Conservation (phyloP, 1,140 invertebrate genomes). For the Cyphomyrmex costatus region DNA sequence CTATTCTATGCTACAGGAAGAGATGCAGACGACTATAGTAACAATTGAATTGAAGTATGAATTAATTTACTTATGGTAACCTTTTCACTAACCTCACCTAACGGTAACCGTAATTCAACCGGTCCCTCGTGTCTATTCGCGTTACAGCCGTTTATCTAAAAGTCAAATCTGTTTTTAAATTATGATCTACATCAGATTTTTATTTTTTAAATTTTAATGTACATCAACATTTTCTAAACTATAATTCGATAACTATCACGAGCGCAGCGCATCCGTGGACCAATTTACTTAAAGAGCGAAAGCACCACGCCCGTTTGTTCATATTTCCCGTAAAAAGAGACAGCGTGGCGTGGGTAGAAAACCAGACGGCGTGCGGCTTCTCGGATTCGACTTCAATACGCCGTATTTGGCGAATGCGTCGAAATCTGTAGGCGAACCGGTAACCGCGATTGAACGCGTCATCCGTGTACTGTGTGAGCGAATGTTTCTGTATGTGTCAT, state of each 20-base stretch:
- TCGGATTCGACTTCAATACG: conserved; percentile 63
- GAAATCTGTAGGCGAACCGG: conserved; percentile 80
- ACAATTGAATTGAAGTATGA: conserved; percentile 23
- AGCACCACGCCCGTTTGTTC: conserved; percentile 68
- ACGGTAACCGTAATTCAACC: background rate
- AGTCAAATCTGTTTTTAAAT: too few species aligned
- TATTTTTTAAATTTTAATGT: background rate
- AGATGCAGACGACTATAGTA: background rate
- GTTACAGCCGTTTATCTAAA: background rate
- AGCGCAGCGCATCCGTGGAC: conserved; percentile 19
- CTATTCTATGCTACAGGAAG: conserved; percentile 23
- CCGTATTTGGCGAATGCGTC: conserved; percentile 82
- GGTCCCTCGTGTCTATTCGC: background rate
- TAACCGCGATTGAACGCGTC: conserved; percentile 67
- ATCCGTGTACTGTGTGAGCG: conserved; percentile 45
- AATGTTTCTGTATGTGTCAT: background rate
- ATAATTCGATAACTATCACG: conserved; percentile 16
- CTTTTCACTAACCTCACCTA: background rate
- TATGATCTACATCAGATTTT: too few species aligned
- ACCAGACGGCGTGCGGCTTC: conserved; percentile 35
- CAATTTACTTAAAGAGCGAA: conserved; percentile 74
- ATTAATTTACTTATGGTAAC: background rate
- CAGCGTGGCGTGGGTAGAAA: conserved; percentile 76
- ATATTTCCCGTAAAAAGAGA: conserved; percentile 76
- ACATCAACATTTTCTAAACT: background rate